Conservation (phyloP, 2,113 vertebrate genomes). For the Manacus vitellinus region DNA sequence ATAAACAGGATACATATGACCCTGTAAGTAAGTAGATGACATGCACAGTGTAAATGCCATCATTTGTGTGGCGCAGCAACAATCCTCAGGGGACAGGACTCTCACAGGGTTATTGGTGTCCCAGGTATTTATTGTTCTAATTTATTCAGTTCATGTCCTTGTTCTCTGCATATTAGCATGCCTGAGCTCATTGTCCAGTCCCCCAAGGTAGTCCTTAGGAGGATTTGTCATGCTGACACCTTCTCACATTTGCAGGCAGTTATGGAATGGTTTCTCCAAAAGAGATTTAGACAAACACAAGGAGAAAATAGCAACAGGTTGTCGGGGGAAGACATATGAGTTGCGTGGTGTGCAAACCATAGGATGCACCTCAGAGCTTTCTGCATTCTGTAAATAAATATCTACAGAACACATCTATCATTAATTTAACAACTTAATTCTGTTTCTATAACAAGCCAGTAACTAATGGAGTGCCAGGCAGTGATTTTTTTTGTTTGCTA, state of each 20-base stretch:
- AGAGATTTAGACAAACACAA: constrained; percentile 4
- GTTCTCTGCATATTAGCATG: not conserved
- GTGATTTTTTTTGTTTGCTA: not conserved
- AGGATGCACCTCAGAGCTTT: not conserved
- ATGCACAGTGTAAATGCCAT: not conserved
- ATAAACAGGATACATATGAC: not conserved
- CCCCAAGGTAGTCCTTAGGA: not conserved
- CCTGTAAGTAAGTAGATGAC: not conserved
- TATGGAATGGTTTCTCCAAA: not conserved
- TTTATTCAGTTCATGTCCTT: not conserved
- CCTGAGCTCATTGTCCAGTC: constrained; percentile 23
- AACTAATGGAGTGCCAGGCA: not conserved
- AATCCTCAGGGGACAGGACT: not conserved
- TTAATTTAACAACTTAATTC: constrained; percentile 9
- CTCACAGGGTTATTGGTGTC: not conserved
- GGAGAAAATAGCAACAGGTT: not conserved
- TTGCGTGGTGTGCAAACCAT: not conserved
- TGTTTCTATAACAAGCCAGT: not conserved
- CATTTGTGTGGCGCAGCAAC: not conserved
- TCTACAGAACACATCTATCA: not conserved
- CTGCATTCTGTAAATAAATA: constrained; percentile 4
- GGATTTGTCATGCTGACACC: constrained; percentile 11
- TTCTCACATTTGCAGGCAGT: not conserved
- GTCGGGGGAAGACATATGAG: not conserved
- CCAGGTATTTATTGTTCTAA: constrained; percentile 26